Conservation (phyloP, 2,888 invertebrate species). For the Nomada fabriciana region DNA sequence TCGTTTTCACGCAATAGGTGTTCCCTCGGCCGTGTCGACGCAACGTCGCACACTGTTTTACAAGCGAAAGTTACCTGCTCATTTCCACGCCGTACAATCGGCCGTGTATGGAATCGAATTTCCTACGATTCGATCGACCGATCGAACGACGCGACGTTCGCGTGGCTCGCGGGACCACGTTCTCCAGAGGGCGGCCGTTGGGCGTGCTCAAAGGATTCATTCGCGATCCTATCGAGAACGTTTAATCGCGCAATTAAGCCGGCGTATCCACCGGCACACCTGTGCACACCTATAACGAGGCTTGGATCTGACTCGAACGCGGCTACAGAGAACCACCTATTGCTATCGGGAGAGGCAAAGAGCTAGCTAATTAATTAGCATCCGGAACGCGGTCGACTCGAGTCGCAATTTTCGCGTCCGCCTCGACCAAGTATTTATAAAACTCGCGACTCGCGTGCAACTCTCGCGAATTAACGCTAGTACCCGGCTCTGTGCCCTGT, state of each 20-base stretch:
- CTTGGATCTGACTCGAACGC: too few species aligned
- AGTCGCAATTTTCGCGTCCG: conserved; percentile 58
- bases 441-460: conserved; percentile 28
- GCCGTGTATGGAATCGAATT: conserved; percentile 34
- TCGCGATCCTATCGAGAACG: conserved; percentile 42
- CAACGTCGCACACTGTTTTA: conserved; percentile 45
- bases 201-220: conserved; percentile 15
- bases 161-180: conserved; percentile 21
- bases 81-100: conserved; percentile 9
- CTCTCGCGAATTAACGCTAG: conserved; percentile 20
- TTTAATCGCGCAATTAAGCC: conserved; percentile 49
- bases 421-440: conserved; percentile 54
- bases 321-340: too few species aligned
- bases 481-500: conserved; percentile 62
- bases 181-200: background rate
- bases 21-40: conserved; percentile 56
- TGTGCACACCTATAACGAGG: background rate
- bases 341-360: background rate
- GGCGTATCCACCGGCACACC: conserved; percentile 22
- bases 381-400: conserved; percentile 37
- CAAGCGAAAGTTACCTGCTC: conserved; percentile 57
- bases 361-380: conserved; percentile 74
- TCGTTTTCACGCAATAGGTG: conserved; percentile 57
- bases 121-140: conserved; percentile 15
- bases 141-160: background rate